A percentile compares a stretch with the other conserved stretches of the same genome.
Conservation (phyloP, 2,113 vertebrate genomes). For the Isichthys henryi region DNA sequence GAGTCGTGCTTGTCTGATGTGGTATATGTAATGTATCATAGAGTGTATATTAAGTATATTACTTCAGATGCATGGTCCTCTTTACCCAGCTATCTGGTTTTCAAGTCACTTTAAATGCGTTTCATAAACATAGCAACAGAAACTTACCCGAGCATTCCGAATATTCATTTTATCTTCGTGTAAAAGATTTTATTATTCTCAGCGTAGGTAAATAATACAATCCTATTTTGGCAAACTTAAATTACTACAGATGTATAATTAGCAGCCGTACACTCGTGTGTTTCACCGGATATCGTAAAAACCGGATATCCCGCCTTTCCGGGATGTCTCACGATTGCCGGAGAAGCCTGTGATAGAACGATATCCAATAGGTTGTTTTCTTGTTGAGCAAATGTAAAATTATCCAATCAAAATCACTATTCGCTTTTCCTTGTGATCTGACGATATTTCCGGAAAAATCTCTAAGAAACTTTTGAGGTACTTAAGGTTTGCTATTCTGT, state of each 20-base stretch:
- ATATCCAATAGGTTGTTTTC: not conserved
- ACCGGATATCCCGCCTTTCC: not conserved
- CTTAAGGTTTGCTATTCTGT: not conserved
- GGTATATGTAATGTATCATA: not conserved
- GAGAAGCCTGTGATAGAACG: not conserved
- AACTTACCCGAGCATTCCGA: constrained; percentile 76
- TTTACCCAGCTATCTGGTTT: not conserved
- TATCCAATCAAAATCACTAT: not conserved
- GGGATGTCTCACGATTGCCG: not conserved
- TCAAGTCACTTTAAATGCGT: constrained; percentile 14
- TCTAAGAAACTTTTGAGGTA: too few species aligned
- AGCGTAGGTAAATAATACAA: not conserved
- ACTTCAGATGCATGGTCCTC: not conserved
- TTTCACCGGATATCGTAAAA: not conserved
- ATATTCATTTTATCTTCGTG: constrained; percentile 66
- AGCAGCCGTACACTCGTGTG: not conserved
- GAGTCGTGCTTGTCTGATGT: not conserved
- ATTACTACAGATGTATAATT: not conserved
- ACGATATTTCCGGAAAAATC: not conserved
- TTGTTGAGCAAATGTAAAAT: not conserved
- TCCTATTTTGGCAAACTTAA: not conserved
- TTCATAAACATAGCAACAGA: not conserved
- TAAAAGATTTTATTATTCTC: too few species aligned
- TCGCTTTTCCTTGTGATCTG: not conserved
- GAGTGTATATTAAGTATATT: not conserved